Evolutionary conservation across 2,797 vertebrate species (phyloP), one percentile per base, ranked within the genome.

Genomic region (Pteropus rufus): DNA sequence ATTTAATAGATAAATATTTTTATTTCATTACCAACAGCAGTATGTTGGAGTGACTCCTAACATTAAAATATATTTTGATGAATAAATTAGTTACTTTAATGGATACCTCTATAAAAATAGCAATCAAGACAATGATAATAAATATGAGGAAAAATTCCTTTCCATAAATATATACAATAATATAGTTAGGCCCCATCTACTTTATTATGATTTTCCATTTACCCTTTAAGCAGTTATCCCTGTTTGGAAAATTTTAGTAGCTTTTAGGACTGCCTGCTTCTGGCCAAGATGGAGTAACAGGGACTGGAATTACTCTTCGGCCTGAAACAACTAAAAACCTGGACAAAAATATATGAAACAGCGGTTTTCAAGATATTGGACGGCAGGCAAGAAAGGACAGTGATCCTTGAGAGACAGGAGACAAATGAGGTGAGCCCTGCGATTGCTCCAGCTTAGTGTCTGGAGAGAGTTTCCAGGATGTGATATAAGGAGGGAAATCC

Each of bases 171-270:
- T 52, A 72, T 54, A 31, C 11, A 84, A 7, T 70, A 75, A 75
- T 89, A 46, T 24, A 83, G n/a, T 88, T 92, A 77, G 58, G 24
- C 65, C 69, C 60, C 49, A 34, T 92, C 34, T 85, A 81, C 36
- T 89, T 89, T 69, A 93, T 92, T 36, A 77, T 92, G 75, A 86
- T 77, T 95, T 95, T 93, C n/a, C 69, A 67, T 82, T 95, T 96
- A 62, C 34, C 10, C 46, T 93, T 89, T 86, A 95, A 92, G 80
- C 49, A 29, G 4, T 82, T 95, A 86, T 64, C 7, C 62, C 65
- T 85, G 29, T 82, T 96, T 86, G 36, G 62, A 90, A 90, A 90
- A 92, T 69, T 77, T 92, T 90, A 95, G 52, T 89, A 69, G 41
- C 41, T 73, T 96, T 92, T 87, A 90, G 64, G 49, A 87, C 93